Evolutionary conservation across 2,888 invertebrate genomes (phyloP).

Genomic region (Latrodectus hesperus): DNA sequence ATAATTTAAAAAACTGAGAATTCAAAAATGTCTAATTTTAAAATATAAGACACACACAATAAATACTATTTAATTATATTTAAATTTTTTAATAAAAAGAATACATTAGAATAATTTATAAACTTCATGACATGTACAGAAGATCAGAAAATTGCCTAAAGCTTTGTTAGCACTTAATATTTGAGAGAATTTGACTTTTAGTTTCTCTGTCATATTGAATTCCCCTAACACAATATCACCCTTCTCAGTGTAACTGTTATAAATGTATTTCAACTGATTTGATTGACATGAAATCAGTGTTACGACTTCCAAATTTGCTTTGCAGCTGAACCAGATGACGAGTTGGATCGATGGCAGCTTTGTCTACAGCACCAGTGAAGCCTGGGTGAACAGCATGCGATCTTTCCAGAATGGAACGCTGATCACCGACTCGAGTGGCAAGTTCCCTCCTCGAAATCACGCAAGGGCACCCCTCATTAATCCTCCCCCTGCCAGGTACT

Average conservation of each 20-base stretch:
- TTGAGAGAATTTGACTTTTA: too few species aligned
- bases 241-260: not conserved
- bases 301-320: slow-evolving; percentile 14
- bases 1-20: too few species aligned
- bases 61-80: too few species aligned
- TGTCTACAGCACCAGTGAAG: slow-evolving; percentile 97
- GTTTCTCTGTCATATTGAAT: too few species aligned
- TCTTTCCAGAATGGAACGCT: slow-evolving; percentile 93
- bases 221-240: too few species aligned
- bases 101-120: too few species aligned
- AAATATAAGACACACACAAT: too few species aligned
- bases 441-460: slow-evolving; percentile 82
- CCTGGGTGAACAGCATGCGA: slow-evolving; percentile 96
- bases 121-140: too few species aligned
- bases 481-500: slow-evolving; percentile 93
- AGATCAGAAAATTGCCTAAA: too few species aligned
- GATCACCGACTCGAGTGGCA: slow-evolving; percentile 77
- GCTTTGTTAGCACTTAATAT: too few species aligned
- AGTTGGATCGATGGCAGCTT: slow-evolving; percentile 99
- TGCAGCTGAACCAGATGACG: slow-evolving; percentile 94
- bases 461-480: slow-evolving; percentile 95
- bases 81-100: too few species aligned
- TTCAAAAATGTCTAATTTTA: too few species aligned
- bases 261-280: not conserved
- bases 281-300: not conserved